phyloP scores from a whole-genome alignment of 1,140 invertebrate genomes.

The Gryon sp. region DNA sequence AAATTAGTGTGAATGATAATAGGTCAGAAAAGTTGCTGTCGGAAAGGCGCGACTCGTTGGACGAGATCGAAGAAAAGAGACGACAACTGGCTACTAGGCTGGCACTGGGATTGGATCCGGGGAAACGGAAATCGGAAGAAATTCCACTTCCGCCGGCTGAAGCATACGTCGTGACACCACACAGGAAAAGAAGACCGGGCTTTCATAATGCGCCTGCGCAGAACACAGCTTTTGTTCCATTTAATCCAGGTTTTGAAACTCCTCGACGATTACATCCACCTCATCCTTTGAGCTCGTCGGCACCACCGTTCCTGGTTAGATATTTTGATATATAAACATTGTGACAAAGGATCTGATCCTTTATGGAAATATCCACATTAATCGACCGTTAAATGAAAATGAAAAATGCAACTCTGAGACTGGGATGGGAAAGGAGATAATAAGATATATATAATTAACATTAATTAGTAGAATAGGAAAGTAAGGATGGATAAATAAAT shows the following conservation, averaged over 20 bases:
- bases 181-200: slow-evolving; percentile 89
- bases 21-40: slow-evolving; percentile 68
- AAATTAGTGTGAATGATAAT: not conserved
- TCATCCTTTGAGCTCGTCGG: slow-evolving; percentile 84
- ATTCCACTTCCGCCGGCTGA: slow-evolving; percentile 78
- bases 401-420: too few relatives aligned
- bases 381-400: too few relatives aligned
- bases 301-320: slow-evolving; percentile 84
- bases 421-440: too few relatives aligned
- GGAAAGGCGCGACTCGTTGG: slow-evolving; percentile 77
- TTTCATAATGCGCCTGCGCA: slow-evolving; percentile 91
- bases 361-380: too few relatives aligned
- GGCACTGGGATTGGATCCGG: slow-evolving; percentile 74
- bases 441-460: too few relatives aligned
- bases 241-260: slow-evolving; percentile 80
- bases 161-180: slow-evolving; percentile 89
- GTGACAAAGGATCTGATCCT: not conserved
- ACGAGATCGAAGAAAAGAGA: slow-evolving; percentile 77
- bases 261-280: slow-evolving; percentile 79
- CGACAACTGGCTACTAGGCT: slow-evolving; percentile 74
- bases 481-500: too few relatives aligned
- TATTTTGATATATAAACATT: slow-evolving; percentile 7
- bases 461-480: too few relatives aligned
- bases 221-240: slow-evolving; percentile 91
- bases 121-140: slow-evolving; percentile 77